Base-by-base conservation (phyloP, 2,888 invertebrate species). In the Nomada flava region DNA sequence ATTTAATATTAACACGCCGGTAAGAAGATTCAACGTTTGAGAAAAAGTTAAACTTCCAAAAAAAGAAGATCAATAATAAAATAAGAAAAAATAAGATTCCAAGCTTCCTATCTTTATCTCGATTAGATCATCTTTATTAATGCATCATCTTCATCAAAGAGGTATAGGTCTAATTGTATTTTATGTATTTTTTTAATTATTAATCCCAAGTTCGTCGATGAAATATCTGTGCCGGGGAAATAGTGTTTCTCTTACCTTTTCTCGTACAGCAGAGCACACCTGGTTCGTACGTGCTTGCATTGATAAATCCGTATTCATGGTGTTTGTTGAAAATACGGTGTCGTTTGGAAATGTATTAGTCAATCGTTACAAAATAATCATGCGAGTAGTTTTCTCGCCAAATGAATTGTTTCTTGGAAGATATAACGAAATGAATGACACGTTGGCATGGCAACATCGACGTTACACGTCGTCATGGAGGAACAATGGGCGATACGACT, bases 161-260 rank as follows among this genome's bases (percentile, higher is more conserved):
- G 36, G 36, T 36, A 36, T 36, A 5, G 5, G 36, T 36, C 9
- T 36, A 36, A 36, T 36, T 36, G 5, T 7, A 36, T 36, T 7
- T 7, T 7, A 36, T 7, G 5, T 36, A 36, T 7, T 36, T 36
- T 29, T 29, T 29, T 7, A 29, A 36, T 36, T 36, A 36, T 36
- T 36, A 36, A 36, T 36, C 7, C 36, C 36, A 36, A 36, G 36
- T 36, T 36, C 7, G 36, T 5, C 47, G 47, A 47, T 15, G 13
- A 47, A 15, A 47, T 2, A 47, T 47, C 3, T 3, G 15, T 47
- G 15, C 1, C 7, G 36, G 1, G 36, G 7, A 36, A 36, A 36
- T 36, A 13, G 2, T 1, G 9, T 36, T 13, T 53, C 23, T 26
- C 20, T 44, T 52, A 91, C 91, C 85, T 91, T 90, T 36, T 91